phyloP scores from a whole-genome alignment of 2,797 vertebrate genomes.

The Sphaeramia orbicularis region DNA sequence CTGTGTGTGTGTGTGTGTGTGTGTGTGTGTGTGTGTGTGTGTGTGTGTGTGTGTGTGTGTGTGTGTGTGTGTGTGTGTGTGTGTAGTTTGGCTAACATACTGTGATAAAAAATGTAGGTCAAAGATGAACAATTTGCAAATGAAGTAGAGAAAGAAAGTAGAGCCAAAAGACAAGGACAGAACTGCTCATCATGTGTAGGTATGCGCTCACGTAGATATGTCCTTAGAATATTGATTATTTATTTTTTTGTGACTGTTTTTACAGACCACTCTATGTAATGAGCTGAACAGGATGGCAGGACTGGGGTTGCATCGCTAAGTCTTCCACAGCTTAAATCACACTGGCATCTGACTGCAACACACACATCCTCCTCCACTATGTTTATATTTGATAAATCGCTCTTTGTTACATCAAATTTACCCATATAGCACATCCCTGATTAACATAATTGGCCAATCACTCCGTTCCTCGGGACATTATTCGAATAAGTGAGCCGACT shows the following conservation, averaged over 20 bases:
- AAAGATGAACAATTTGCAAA: slow-evolving; percentile 76
- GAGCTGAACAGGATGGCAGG: slow-evolving; percentile 58
- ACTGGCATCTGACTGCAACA: slow-evolving; percentile 63
- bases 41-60: slow-evolving; percentile 1
- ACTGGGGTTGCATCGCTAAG: slow-evolving; percentile 59
- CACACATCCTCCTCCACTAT: slow-evolving; percentile 7
- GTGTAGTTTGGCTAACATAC: slow-evolving; percentile 32
- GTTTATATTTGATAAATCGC: slow-evolving; percentile 23
- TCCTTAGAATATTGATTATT: slow-evolving; percentile 33
- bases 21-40: no score
- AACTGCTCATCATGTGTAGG: slow-evolving; percentile 11
- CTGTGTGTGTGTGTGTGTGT: slow-evolving; percentile 6
- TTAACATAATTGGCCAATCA: slow-evolving; percentile 61
- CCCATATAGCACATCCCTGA: slow-evolving; percentile 47
- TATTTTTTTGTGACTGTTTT: slow-evolving; percentile 55
- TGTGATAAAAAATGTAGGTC: slow-evolving; percentile 64
- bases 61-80: slow-evolving; percentile 12
- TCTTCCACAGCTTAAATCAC: slow-evolving; percentile 74
- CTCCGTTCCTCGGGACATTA: slow-evolving; percentile 58
- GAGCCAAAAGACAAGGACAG: slow-evolving; percentile 28
- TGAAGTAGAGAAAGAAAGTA: slow-evolving; percentile 40
- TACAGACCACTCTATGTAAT: slow-evolving; percentile 76
- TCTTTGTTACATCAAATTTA: slow-evolving; percentile 38
- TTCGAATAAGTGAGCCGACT: slow-evolving; percentile 67
- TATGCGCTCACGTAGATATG: slow-evolving; percentile 26